Percentiles rank a stretch among this genome's conserved stretches.
Evolutionary conservation across 2,113 vertebrate species (phyloP).

Genomic region (Tachycineta bicolor): DNA sequence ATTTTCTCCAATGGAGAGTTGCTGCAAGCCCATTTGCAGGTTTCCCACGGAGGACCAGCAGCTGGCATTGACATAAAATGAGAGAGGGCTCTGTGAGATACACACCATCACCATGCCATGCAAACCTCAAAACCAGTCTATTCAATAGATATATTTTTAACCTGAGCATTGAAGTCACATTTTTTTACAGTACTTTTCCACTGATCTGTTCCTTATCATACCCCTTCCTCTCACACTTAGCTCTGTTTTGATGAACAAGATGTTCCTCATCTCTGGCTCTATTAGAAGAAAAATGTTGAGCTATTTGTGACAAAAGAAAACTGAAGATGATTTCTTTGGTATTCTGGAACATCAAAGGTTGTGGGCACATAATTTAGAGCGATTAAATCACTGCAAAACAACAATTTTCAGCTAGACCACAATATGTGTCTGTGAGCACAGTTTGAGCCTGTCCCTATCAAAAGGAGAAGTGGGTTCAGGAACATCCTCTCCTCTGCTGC

Average conservation of each 20-base stretch:
- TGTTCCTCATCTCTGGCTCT: background rate
- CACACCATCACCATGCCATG: background rate
- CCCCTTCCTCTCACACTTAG: background rate
- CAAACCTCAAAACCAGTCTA: background rate
- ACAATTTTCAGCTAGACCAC: background rate
- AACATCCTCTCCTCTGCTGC: background rate
- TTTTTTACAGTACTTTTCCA: background rate
- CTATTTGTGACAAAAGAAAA: background rate
- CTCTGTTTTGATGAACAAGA: background rate
- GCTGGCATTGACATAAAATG: constrained; percentile 59
- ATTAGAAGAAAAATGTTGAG: background rate
- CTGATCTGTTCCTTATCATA: background rate
- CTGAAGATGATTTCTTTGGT: background rate
- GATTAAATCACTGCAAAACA: background rate
- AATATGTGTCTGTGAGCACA: background rate
- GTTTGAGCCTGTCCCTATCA: background rate
- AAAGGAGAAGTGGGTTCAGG: background rate
- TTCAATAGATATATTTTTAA: background rate
- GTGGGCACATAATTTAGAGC: background rate
- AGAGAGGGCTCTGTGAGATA: background rate
- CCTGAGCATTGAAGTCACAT: background rate
- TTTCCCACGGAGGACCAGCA: constrained; percentile 93
- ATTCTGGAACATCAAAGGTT: background rate
- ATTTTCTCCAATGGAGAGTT: constrained; percentile 81
- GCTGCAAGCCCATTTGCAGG: constrained; percentile 74